phyloP scores from a whole-genome alignment of 2,113 vertebrate species.

The Bos javanicus region DNA sequence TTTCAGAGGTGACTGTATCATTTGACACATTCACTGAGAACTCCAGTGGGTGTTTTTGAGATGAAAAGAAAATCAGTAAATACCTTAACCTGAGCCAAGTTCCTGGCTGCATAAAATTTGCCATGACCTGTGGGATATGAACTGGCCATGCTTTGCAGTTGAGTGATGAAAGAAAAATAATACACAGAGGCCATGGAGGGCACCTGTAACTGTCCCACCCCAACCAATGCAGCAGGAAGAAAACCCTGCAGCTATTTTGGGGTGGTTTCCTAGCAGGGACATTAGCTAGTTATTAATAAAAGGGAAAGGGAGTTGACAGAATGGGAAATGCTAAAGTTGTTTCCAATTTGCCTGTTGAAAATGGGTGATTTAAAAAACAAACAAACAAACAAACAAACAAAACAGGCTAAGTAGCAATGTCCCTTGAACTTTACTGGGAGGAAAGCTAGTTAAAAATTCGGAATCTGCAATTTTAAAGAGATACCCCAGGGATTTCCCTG shows the following conservation, averaged over 20 bases:
- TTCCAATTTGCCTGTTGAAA: background rate
- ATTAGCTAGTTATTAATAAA: background rate
- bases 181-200: background rate
- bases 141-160: background rate
- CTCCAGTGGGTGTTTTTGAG: background rate
- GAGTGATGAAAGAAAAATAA: background rate
- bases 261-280: background rate
- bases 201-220: background rate
- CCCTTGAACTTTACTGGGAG: background rate
- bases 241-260: background rate
- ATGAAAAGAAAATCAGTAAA: background rate
- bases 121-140: background rate
- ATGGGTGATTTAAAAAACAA: background rate
- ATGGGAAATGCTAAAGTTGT: background rate
- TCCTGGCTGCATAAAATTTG: background rate
- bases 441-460: background rate
- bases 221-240: background rate
- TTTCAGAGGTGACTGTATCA: background rate
- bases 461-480: background rate
- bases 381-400: background rate
- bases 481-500: background rate
- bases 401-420: background rate
- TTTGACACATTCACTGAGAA: background rate
- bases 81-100: background rate
- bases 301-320: background rate